A percentile compares a stretch with the other conserved stretches of the same genome.
phyloP scores from a whole-genome alignment of 2,113 vertebrate species.

The Equus quagga region DNA sequence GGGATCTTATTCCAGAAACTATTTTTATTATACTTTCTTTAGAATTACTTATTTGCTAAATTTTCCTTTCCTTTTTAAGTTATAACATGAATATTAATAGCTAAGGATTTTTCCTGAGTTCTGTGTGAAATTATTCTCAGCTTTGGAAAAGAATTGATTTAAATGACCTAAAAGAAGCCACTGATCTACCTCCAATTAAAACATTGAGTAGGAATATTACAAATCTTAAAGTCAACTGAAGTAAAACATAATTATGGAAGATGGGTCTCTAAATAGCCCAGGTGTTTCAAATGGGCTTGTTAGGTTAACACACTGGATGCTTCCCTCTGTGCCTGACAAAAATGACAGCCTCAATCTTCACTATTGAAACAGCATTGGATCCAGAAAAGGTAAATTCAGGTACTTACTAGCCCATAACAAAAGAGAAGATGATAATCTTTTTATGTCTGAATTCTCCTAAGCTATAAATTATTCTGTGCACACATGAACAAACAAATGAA shows the following conservation, averaged over 20 bases:
- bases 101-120: neutral
- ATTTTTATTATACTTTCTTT: neutral
- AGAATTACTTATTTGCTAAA: neutral
- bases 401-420: neutral
- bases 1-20: neutral
- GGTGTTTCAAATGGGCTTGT: neutral
- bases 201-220: neutral
- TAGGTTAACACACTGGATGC: neutral
- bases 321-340: neutral
- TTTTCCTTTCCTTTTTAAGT: neutral
- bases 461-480: neutral
- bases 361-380: neutral
- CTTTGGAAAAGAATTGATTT: neutral
- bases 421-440: neutral
- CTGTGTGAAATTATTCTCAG: neutral
- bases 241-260: neutral
- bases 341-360: neutral
- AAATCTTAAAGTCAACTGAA: constrained; percentile 40
- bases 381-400: neutral
- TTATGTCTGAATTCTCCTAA: neutral
- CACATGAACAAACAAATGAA: neutral
- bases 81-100: neutral
- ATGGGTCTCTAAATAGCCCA: neutral
- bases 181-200: neutral
- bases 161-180: neutral